These are phyloP conservation scores for Blastomussa wellsi DNA, from an alignment of 92 coral and sea anemone genomes.

Conservation along the genomic window DNA sequence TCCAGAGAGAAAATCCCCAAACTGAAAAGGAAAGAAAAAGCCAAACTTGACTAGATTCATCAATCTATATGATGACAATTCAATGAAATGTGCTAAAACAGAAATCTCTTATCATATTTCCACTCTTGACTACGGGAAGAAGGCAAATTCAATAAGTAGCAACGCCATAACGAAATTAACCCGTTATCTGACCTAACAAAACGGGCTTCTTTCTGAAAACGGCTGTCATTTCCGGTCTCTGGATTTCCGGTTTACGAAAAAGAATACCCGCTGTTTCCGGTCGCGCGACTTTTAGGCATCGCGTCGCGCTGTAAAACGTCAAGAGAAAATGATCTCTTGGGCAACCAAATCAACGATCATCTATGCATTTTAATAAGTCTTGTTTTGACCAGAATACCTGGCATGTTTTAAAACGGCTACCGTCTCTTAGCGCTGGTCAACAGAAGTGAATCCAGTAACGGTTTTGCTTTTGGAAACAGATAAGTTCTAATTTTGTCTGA, in stretches of 20 bases:
- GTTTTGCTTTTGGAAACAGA: background rate
- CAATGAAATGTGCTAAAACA: too few relatives aligned
- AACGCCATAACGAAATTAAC: background rate
- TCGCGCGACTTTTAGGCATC: background rate
- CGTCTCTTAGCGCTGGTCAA: conserved; percentile 51
- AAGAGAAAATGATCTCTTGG: conserved; percentile 9
- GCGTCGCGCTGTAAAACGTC: background rate
- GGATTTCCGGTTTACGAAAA: conserved; percentile 23
- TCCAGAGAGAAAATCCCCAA: conserved; percentile 6
- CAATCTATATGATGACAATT: too few relatives aligned
- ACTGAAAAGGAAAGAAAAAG: conserved; percentile 12
- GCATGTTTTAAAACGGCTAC: conserved; percentile 33
- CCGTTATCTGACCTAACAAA: background rate
- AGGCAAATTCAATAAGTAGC: background rate
- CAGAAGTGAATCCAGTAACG: background rate
- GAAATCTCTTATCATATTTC: background rate
- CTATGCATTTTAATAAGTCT: conserved; percentile 38
- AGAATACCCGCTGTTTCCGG: conserved; percentile 28
- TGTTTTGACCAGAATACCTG: background rate
- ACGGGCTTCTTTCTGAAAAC: background rate
- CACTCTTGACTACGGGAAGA: background rate
- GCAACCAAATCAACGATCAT: conserved; percentile 6
- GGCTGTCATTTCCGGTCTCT: conserved; percentile 13
- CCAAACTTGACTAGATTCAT: background rate
- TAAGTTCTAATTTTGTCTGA: conserved; percentile 30